These are phyloP conservation scores for Araneus ventricosus DNA, from an alignment of 1,140 invertebrate species.

Conservation along the genomic window DNA sequence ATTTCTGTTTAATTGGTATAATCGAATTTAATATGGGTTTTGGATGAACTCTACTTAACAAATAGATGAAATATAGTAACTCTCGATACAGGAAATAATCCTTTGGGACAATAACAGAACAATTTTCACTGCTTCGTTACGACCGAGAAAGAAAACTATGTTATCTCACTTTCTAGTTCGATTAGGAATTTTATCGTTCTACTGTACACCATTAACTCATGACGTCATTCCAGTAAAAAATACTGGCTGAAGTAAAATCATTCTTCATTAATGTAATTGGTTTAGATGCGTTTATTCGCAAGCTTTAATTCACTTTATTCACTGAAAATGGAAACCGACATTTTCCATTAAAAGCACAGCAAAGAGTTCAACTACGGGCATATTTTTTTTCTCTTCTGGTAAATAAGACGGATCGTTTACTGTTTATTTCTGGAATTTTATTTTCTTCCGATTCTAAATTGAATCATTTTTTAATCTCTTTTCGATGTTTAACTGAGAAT, in stretches of 20 bases:
- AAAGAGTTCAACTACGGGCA: neutral
- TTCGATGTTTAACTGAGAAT: constrained; percentile 39
- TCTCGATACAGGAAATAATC: neutral
- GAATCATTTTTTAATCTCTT: constrained; percentile 72
- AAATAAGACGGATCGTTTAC: constrained; percentile 49
- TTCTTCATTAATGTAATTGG: constrained; percentile 56
- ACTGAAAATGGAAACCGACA: constrained; percentile 8
- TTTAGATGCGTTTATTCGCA: constrained; percentile 32
- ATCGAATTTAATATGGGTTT: no score
- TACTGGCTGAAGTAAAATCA: neutral
- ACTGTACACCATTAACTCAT: constrained; percentile 40
- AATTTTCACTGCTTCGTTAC: neutral
- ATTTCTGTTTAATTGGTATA: no score
- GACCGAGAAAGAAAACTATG: neutral
- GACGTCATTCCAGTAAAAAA: constrained; percentile 27
- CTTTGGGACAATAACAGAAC: neutral
- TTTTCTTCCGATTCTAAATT: constrained; percentile 55
- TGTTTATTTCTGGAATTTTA: constrained; percentile 47
- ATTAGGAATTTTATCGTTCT: constrained; percentile 36
- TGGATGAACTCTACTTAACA: no score
- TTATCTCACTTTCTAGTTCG: constrained; percentile 41
- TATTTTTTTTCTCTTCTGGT: constrained; percentile 37
- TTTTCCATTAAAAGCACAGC: constrained; percentile 41
- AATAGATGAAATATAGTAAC: no score
- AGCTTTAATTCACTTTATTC: constrained; percentile 34